Conservation (phyloP, 2,113 vertebrate species). For the Aldabrachelys gigantea region DNA sequence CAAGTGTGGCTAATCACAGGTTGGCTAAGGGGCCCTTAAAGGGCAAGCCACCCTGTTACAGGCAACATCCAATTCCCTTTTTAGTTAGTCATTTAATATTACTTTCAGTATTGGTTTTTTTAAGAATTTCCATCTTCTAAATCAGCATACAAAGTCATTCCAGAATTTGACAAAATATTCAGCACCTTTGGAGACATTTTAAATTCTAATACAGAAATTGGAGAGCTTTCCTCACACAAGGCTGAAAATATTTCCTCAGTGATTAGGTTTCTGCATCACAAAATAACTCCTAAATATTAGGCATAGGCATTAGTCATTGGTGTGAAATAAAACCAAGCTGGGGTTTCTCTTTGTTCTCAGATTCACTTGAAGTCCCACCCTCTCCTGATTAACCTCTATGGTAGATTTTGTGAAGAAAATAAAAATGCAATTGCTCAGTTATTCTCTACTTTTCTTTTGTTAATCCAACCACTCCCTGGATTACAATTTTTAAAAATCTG, state of each 20-base stretch:
- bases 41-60: too few relatives aligned
- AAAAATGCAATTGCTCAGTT: not conserved
- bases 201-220: not conserved
- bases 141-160: not conserved
- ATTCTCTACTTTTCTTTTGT: conserved; percentile 14
- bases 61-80: too few relatives aligned
- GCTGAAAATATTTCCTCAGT: not conserved
- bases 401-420: not conserved
- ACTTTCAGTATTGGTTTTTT: not conserved
- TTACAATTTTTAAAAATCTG: conserved; percentile 28
- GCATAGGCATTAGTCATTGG: not conserved
- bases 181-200: not conserved
- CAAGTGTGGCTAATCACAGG: too few relatives aligned
- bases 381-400: not conserved
- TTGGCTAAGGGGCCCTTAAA: too few relatives aligned
- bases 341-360: not conserved
- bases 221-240: accelerated
- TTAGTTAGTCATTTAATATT: not conserved
- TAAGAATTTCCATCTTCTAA: not conserved
- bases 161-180: not conserved
- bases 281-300: not conserved
- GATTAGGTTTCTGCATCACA: not conserved
- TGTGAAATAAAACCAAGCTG: not conserved
- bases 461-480: not conserved
- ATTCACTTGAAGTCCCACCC: not conserved